phyloP scores from a whole-genome alignment of 2,888 invertebrate genomes.

The Lymantria monacha region DNA sequence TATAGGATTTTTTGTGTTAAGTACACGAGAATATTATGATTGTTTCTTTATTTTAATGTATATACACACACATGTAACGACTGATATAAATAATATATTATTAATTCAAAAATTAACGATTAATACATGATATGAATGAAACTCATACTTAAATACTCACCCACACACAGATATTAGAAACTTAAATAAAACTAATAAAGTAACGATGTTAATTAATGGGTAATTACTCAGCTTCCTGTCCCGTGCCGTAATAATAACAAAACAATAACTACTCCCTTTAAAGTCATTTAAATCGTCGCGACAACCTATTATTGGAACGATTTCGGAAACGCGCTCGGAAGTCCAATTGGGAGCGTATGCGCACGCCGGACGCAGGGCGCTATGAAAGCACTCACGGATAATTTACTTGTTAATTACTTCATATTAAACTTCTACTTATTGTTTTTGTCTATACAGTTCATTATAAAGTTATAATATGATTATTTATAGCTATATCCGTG shows the following conservation, averaged over 20 bases:
- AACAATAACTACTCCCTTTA: conserved; percentile 72
- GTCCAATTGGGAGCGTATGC: conserved; percentile 77
- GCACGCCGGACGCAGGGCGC: conserved; percentile 69
- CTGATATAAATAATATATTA: too few relatives aligned
- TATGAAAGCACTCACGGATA: conserved; percentile 68
- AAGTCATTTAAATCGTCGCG: conserved; percentile 62
- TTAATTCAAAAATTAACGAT: too few relatives aligned
- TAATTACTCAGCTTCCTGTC: conserved; percentile 80
- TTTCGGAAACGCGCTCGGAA: conserved; percentile 79
- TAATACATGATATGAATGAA: too few relatives aligned
- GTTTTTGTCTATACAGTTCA: not conserved
- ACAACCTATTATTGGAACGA: conserved; percentile 53
- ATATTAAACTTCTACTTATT: conserved; percentile 10
- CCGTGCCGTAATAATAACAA: conserved; percentile 78
- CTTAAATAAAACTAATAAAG: conserved; percentile 49
- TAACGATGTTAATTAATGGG: conserved; percentile 65
- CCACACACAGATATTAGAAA: conserved; percentile 8
- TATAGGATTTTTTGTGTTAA: too few relatives aligned
- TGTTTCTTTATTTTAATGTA: too few relatives aligned
- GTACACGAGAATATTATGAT: too few relatives aligned
- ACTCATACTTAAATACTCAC: not conserved
- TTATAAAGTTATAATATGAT: not conserved
- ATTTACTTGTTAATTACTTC: conserved; percentile 61
- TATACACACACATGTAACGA: too few relatives aligned
- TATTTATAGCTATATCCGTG: too few relatives aligned